phyloP scores from a whole-genome alignment of 1,140 invertebrate species.

The Lepidurus couesii region DNA sequence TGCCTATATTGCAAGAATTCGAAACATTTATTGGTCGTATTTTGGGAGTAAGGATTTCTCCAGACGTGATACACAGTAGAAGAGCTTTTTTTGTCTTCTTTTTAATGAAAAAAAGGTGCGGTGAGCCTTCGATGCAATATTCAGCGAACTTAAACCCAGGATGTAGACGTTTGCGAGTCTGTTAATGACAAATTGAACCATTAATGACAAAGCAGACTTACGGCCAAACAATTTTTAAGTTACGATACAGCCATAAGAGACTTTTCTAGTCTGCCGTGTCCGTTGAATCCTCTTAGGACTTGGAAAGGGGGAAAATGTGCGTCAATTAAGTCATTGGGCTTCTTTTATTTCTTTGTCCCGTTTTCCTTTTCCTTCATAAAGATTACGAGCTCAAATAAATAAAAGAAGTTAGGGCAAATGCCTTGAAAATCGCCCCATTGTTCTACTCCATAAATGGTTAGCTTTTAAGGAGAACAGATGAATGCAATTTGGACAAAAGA shows the following conservation, averaged over 20 bases:
- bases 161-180: neutral
- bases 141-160: neutral
- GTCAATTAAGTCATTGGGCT: neutral
- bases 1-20: neutral
- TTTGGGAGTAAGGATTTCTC: neutral
- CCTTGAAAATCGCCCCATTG: slow-evolving; percentile 7
- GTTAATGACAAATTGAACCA: neutral
- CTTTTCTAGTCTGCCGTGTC: neutral
- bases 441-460: slow-evolving; percentile 19
- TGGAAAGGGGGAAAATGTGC: neutral
- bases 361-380: neutral
- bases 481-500: neutral
- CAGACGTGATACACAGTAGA: neutral
- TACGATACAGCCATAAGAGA: neutral
- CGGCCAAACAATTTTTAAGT: neutral
- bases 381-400: neutral
- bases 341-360: neutral
- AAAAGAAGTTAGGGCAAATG: neutral
- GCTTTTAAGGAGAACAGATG: slow-evolving; percentile 2
- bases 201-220: neutral
- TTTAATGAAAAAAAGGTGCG: neutral
- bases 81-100: neutral
- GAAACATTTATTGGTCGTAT: neutral
- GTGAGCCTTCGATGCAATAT: neutral
- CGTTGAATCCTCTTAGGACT: neutral